Conservation (phyloP, 2,888 invertebrate genomes). For the Congeria kusceri region DNA sequence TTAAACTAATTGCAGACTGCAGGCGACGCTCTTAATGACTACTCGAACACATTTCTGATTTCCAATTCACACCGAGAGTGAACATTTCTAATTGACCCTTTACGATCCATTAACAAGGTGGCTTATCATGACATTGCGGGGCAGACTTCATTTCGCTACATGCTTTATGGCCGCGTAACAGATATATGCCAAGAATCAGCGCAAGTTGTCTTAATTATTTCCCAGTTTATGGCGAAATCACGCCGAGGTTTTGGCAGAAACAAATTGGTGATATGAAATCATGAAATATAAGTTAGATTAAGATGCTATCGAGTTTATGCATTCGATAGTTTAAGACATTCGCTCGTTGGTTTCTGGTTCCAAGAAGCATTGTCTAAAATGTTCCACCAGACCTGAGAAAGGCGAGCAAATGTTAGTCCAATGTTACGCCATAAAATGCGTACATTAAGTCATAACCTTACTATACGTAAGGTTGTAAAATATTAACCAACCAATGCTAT, state of each 20-base stretch:
- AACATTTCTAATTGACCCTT: constrained; percentile 39
- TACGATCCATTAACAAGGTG: constrained; percentile 40
- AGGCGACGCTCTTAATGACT: no score
- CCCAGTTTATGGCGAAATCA: constrained; percentile 48
- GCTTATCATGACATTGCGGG: constrained; percentile 43
- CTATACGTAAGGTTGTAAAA: no score
- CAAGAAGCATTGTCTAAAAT: no score
- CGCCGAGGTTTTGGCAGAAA: constrained; percentile 47
- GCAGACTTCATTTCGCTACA: constrained; percentile 18
- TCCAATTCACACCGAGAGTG: no score
- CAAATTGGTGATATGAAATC: constrained; percentile 56
- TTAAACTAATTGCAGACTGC: no score
- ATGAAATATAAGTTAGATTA: constrained; percentile 45
- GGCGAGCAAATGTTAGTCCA: no score
- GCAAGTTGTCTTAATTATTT: constrained; percentile 40
- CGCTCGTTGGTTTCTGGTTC: no score
- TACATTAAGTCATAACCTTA: no score
- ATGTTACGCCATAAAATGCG: no score
- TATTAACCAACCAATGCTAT: no score
- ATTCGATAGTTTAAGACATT: constrained; percentile 33
- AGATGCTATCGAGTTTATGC: constrained; percentile 53
- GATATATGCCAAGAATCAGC: constrained; percentile 36
- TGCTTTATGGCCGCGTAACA: constrained; percentile 45
- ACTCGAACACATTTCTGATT: no score
- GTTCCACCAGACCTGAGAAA: no score